These are phyloP conservation scores for Hipparchia sbordonii DNA, from an alignment of 2,888 invertebrate species.

Conservation along the genomic window DNA sequence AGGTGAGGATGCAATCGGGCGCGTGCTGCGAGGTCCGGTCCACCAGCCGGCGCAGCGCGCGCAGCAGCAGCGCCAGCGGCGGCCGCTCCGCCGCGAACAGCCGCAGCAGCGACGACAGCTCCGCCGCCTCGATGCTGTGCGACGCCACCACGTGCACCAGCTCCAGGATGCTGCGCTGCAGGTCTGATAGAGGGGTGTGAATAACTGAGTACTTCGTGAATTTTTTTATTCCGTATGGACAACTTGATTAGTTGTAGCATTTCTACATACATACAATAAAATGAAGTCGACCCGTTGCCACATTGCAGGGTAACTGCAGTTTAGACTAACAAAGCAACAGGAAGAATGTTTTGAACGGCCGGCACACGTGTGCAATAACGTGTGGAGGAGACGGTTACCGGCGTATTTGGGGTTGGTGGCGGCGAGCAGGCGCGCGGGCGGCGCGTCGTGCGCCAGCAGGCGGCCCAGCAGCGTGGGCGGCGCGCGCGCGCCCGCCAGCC, in stretches of 20 bases:
- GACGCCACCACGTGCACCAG: slow-evolving; percentile 81
- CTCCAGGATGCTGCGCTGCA: slow-evolving; percentile 86
- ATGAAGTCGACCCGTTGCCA: no score
- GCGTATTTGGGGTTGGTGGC: slow-evolving; percentile 31
- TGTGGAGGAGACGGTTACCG: slow-evolving; percentile 10
- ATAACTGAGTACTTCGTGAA: neutral
- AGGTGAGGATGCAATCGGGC: slow-evolving; percentile 82
- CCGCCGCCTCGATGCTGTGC: slow-evolving; percentile 77
- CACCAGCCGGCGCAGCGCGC: slow-evolving; percentile 68
- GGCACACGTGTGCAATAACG: no score
- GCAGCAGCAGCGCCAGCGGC: slow-evolving; percentile 77
- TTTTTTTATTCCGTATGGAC: no score
- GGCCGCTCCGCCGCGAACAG: slow-evolving; percentile 83
- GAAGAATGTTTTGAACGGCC: no score
- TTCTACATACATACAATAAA: no score
- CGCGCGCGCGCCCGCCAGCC: slow-evolving; percentile 48
- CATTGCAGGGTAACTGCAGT: no score
- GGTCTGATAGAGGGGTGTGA: slow-evolving; percentile 64
- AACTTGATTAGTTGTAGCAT: no score
- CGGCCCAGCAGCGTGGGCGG: slow-evolving; percentile 43
- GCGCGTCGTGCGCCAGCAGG: slow-evolving; percentile 46
- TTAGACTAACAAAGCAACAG: no score
- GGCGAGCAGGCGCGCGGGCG: slow-evolving; percentile 57
- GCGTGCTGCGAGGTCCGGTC: slow-evolving; percentile 63
- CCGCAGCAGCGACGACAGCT: slow-evolving; percentile 82